Percentiles rank a stretch among this genome's conserved stretches.
Conservation (phyloP, 2,888 invertebrate species). For the Icerya purchasi region DNA sequence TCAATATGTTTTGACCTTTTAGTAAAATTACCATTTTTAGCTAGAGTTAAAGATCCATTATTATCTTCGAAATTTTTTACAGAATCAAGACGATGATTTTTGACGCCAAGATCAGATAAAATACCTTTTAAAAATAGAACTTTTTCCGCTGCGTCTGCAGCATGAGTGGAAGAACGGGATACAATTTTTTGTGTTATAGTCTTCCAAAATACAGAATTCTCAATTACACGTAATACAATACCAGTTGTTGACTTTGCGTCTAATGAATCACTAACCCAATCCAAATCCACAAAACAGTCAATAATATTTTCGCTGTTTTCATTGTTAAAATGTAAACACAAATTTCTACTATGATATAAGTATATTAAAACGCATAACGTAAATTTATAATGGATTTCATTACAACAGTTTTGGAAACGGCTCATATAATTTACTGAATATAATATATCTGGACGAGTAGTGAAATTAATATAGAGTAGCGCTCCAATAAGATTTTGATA, state of each 20-base stretch:
- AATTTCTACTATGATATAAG: not conserved
- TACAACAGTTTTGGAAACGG: not conserved
- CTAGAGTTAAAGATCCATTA: not conserved
- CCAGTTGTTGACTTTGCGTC: conserved; percentile 3
- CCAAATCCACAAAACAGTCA: not conserved
- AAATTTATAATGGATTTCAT: not conserved
- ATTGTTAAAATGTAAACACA: not conserved
- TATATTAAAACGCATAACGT: not conserved
- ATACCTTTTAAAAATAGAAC: not conserved
- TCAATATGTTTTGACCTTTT: not conserved
- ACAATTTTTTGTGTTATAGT: not conserved
- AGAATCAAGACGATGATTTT: not conserved
- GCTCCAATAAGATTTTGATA: not conserved
- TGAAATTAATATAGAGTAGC: not conserved
- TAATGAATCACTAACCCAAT: conserved; percentile 1
- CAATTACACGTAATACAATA: not conserved
- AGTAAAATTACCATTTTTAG: conserved; percentile 1
- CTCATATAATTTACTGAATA: not conserved
- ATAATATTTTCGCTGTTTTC: not conserved
- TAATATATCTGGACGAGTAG: not conserved
- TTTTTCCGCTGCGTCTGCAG: not conserved
- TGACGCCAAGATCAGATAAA: not conserved
- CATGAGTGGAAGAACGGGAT: not conserved
- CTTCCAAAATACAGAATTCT: not conserved
- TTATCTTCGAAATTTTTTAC: not conserved